A percentile compares a stretch with the other conserved stretches of the same genome.
Conservation (phyloP, 2,888 invertebrate species). For the Globia sparganii region DNA sequence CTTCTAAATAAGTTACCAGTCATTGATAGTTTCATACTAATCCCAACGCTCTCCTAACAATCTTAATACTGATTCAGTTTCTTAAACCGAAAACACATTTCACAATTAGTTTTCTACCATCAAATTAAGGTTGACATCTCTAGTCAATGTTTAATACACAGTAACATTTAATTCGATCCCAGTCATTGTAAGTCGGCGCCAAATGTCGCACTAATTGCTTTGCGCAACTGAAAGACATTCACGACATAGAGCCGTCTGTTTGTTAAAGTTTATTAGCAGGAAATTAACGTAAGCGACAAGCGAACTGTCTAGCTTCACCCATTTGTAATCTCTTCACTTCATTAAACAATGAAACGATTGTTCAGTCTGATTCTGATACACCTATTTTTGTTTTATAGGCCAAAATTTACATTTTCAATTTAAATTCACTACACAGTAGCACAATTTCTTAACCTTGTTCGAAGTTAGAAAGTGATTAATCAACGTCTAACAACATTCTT, state of each 20-base stretch:
- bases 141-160: conserved; percentile 48
- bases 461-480: conserved; percentile 78
- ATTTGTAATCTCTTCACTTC: conserved; percentile 76
- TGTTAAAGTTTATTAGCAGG: conserved; percentile 79
- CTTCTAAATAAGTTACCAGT: not conserved
- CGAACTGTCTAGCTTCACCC: conserved; percentile 72
- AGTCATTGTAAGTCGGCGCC: conserved; percentile 66
- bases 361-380: conserved; percentile 53
- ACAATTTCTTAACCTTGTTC: conserved; percentile 72
- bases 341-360: conserved; percentile 75
- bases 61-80: not conserved
- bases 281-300: conserved; percentile 76
- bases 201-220: conserved; percentile 81
- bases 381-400: conserved; percentile 65
- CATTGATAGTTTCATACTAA: not conserved
- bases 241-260: conserved; percentile 74
- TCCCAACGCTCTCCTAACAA: not conserved
- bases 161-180: conserved; percentile 60
- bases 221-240: conserved; percentile 74
- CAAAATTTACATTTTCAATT: conserved; percentile 76
- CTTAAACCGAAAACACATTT: conserved; percentile 1
- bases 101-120: conserved; percentile 2
- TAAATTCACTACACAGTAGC: conserved; percentile 73
- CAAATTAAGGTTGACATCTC: conserved; percentile 32
- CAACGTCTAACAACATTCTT: conserved; percentile 80